Evolutionary conservation across 64 coral and sea anemone species (phyloP), one percentile per base, ranked within the genome.

Genomic region (Stichodactyla helianthus): DNA sequence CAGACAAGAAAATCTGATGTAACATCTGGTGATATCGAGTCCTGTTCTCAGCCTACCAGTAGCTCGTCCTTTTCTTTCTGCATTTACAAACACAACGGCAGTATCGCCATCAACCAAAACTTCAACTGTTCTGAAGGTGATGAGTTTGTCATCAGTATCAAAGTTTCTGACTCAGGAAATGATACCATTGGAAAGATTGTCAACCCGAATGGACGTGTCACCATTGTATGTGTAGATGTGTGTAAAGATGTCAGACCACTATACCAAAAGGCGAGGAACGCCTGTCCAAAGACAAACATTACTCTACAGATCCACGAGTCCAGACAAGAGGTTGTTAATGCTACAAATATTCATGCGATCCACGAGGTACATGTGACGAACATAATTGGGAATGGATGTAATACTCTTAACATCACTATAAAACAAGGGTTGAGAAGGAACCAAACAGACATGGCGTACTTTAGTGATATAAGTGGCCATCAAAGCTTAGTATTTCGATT

Each of bases 31-130:
- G 16, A 76, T 58, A 5, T 74, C 19, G 64, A 59, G 28, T 51
- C 62, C 65, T 74, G 57, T 62, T 89, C 35, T 12, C 60, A 77
- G 27, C 82, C 71, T 58, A 22, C n/a, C 51, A 84, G 9, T 17
- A 67, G 12, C 6, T 50, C 71, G 20, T 31, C 9, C 0, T 53
- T 53, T 51, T 18, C 51, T 52, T 79, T 50, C n/a, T 70, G 65
- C 22, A 23, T 70, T 25, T 70, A 70, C 65, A 17, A 25, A 20
- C 20, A 25, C 0, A n/a, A 70, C 19, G 65, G 65, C 22, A 70
- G 19, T n/a, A 25, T 70, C 22, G 65, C 22, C 22, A 23, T 70
- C 65, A 70, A 25, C 10, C 1, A 70, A 70, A 70, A 70, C 65
- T 70, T n/a, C 5, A 70, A 0, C 0, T 70, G 22, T 70, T 70